phyloP scores from a whole-genome alignment of 2,888 invertebrate species.

The Fabriciana adippe region DNA sequence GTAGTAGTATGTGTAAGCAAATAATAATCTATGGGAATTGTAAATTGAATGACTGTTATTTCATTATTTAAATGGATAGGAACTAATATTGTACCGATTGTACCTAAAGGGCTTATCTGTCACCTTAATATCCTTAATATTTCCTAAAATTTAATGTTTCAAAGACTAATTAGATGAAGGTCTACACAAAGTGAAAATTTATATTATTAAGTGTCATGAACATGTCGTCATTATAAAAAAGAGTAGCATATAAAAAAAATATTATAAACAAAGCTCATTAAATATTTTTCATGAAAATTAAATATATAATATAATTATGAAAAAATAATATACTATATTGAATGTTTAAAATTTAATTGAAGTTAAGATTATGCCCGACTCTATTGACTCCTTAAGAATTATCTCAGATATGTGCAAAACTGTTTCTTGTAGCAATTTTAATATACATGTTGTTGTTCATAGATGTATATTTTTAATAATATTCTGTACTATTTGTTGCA shows the following conservation, averaged over 20 bases:
- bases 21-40: conserved; percentile 2
- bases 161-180: not conserved
- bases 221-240: not conserved
- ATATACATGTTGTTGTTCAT: too few relatives aligned
- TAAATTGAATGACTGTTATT: conserved; percentile 14
- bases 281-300: conserved; percentile 11
- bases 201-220: not conserved
- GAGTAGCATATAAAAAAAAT: not conserved
- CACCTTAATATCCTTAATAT: too few relatives aligned
- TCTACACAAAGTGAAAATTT: conserved; percentile 2
- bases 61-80: conserved; percentile 6
- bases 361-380: not conserved
- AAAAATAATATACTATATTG: not conserved
- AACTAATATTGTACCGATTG: not conserved
- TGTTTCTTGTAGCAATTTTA: too few relatives aligned
- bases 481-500: too few relatives aligned
- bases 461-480: too few relatives aligned
- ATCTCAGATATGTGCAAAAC: not conserved
- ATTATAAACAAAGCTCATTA: not conserved
- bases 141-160: not conserved
- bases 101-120: too few relatives aligned
- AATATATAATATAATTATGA: not conserved
- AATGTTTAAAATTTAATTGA: conserved; percentile 6
- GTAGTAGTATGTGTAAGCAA: conserved; percentile 5
- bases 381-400: not conserved